Evolutionary conservation across 2,888 invertebrate species (phyloP), one percentile per base, ranked within the genome.

Genomic region (Pemphredon lugubris): DNA sequence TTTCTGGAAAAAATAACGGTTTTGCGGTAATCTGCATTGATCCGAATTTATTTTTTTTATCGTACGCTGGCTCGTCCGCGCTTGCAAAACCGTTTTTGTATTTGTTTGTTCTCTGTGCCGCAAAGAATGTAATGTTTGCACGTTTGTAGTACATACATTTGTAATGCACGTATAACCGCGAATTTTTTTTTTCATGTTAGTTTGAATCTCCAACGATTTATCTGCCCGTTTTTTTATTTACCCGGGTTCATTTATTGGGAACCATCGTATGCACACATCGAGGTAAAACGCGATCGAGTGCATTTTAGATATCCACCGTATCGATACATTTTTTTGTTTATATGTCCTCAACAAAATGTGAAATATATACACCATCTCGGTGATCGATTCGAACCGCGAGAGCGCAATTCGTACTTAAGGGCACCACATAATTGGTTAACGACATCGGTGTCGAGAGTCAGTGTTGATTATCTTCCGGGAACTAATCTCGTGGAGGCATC

Each of bases 401-500:
- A 45, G 21, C n/a, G 2, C 23, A 5, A 23, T 21, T 45, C n/a
- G 2, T n/a, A 23, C 26, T 7, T 26, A 3, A 26, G 30, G 18
- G 9, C 44, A 21, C 16, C 18, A 40, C 20, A 51, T 58, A 64
- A 76, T 67, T 63, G 69, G 30, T 75, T 54, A 60, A 77, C 65
- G 59, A 71, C 61, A 66, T 54, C 53, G 63, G 57, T 63, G 58
- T 42, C 55, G 68, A 64, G 66, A 72, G 67, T 55, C 54, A 54
- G 55, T 58, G 55, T 79, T 75, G 73, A 77, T 79, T 77, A 67
- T 60, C 64, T 69, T 63, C 53, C 48, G 61, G 34, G 59, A 40
- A 69, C 63, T 74, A 66, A 69, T 79, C 75, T 75, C 71, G 42
- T 50, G 65, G 48, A 67, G 66, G 65, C 66, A 67, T 73, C 77